Conservation (phyloP, 2,113 vertebrate genomes). For the Takifugu flavidus region DNA sequence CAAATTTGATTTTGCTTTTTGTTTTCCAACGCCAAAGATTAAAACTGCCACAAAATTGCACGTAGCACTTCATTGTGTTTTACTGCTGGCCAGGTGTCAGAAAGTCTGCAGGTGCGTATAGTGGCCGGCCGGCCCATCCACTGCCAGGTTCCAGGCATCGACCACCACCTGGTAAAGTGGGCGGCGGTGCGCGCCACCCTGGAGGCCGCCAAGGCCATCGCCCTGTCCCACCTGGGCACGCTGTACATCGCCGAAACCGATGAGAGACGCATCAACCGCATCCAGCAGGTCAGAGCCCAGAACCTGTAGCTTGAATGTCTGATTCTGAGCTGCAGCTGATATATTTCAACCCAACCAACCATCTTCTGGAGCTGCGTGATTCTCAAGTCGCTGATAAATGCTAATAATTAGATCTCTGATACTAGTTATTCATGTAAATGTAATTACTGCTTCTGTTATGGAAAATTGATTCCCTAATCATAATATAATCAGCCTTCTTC, state of each 20-base stretch:
- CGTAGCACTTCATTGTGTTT: not conserved
- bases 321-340: too few relatives aligned
- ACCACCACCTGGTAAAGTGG: constrained; percentile 89
- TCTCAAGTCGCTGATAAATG: too few relatives aligned
- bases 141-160: constrained; percentile 92
- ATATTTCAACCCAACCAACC: too few relatives aligned
- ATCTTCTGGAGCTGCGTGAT: too few relatives aligned
- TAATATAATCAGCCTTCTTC: not conserved
- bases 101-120: constrained; percentile 85
- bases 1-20: too few relatives aligned
- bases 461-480: not conserved
- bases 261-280: constrained; percentile 93
- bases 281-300: constrained; percentile 84
- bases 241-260: constrained; percentile 96
- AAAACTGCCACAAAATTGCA: not conserved
- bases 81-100: constrained; percentile 75
- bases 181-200: constrained; percentile 88
- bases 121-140: constrained; percentile 95
- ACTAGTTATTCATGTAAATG: too few relatives aligned
- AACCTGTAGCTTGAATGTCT: too few relatives aligned
- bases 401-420: too few relatives aligned
- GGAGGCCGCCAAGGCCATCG: constrained; percentile 91
- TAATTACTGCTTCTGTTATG: constrained; percentile 8
- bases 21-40: not conserved
- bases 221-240: constrained; percentile 87